phyloP scores from a whole-genome alignment of 2,797 vertebrate species.

The Lacerta agilis region DNA sequence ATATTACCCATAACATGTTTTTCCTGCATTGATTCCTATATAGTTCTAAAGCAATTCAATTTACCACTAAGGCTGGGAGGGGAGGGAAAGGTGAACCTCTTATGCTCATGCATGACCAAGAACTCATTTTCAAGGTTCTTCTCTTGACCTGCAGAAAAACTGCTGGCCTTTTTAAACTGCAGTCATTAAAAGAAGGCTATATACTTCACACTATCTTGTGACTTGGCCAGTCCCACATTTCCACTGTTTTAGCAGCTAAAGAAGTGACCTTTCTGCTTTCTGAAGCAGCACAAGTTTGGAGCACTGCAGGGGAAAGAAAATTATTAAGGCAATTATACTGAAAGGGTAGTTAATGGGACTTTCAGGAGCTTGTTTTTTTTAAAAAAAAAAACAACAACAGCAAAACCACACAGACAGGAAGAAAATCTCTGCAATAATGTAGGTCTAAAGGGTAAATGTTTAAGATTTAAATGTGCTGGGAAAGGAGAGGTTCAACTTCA shows the following conservation, averaged over 20 bases:
- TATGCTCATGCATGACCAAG: neutral
- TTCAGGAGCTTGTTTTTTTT: neutral
- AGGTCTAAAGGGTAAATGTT: conserved; percentile 24
- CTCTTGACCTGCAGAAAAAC: neutral
- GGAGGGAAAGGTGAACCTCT: neutral
- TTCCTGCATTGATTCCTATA: neutral
- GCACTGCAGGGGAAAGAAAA: neutral
- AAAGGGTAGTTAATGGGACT: neutral
- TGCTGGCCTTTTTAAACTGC: neutral
- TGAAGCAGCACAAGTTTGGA: neutral
- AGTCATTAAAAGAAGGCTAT: neutral
- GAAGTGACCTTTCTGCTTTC: neutral
- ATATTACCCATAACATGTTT: neutral
- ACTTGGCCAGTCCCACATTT: neutral
- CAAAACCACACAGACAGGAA: neutral
- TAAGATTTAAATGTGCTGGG: neutral
- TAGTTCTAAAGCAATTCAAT: neutral
- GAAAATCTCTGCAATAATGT: fast-evolving
- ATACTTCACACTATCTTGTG: neutral
- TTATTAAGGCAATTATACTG: neutral
- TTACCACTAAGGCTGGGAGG: neutral
- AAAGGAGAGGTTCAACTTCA: conserved; percentile 2
- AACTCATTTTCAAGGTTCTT: neutral
- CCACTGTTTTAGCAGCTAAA: neutral
- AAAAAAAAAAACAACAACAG: neutral